Evolutionary conservation across 2,888 invertebrate genomes (phyloP).

Genomic region (Laothoe populi): DNA sequence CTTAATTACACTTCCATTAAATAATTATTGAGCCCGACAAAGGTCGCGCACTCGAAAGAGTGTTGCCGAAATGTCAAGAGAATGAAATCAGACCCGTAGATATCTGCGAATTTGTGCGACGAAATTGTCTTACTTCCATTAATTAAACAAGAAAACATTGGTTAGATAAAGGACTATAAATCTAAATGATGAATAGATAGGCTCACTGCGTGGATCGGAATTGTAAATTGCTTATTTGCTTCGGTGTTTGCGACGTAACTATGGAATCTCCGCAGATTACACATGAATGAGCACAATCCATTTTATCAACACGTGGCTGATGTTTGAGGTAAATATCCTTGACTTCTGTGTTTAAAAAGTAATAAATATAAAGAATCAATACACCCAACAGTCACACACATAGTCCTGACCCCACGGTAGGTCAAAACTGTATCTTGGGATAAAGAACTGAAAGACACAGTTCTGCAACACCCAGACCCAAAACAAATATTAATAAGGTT

Average conservation of each 20-base stretch:
- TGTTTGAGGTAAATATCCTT: too few species aligned
- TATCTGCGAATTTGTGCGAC: constrained; percentile 51
- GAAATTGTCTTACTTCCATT: constrained; percentile 75
- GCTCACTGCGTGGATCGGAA: constrained; percentile 68
- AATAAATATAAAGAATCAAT: too few species aligned
- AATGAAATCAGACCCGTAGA: constrained; percentile 46
- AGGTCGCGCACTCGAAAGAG: constrained; percentile 37
- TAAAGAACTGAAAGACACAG: too few species aligned
- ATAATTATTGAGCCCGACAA: constrained; percentile 34
- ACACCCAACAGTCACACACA: too few species aligned
- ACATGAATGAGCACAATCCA: constrained; percentile 19
- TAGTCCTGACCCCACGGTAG: too few species aligned
- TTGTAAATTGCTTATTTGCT: constrained; percentile 78
- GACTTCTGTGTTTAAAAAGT: too few species aligned
- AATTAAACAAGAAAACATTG: constrained; percentile 81
- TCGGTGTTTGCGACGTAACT: constrained; percentile 48
- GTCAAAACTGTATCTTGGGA: too few species aligned
- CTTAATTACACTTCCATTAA: constrained; percentile 37
- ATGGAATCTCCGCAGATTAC: constrained; percentile 43
- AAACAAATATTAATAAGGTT: too few species aligned
- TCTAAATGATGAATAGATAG: constrained; percentile 82
- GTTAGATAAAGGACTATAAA: constrained; percentile 81
- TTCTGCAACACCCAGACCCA: too few species aligned
- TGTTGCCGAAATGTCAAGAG: constrained; percentile 48
- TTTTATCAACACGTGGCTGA: background rate